Conservation (phyloP, 2,888 invertebrate genomes). For the Monochamus alternatus region DNA sequence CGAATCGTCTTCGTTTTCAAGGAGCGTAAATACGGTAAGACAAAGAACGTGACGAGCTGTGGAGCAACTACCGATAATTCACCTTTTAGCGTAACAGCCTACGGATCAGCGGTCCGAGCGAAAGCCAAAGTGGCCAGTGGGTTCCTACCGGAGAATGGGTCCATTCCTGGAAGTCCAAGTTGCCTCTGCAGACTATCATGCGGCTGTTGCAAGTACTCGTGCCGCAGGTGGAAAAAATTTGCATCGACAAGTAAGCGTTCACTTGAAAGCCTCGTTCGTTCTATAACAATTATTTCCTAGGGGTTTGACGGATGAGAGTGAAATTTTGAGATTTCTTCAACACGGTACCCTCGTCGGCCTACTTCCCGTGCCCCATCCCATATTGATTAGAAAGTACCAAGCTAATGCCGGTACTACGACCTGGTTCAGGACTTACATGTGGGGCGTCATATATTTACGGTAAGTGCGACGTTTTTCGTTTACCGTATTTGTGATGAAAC, state of each 20-base stretch:
- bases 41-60: neutral
- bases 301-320: conserved; percentile 98
- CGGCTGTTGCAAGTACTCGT: conserved; percentile 97
- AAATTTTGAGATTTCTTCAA: conserved; percentile 98
- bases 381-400: conserved; percentile 98
- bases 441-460: conserved; percentile 99
- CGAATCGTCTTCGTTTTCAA: conserved; percentile 52
- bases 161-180: conserved; percentile 94
- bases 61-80: neutral
- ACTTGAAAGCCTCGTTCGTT: neutral
- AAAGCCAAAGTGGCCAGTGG: conserved; percentile 75
- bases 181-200: conserved; percentile 99
- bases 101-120: conserved; percentile 72
- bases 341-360: conserved; percentile 98
- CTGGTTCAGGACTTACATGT: conserved; percentile 99
- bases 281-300: conserved; percentile 72
- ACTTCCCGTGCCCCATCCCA: conserved; percentile 98
- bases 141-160: conserved; percentile 98
- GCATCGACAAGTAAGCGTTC: conserved; percentile 92
- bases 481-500: neutral
- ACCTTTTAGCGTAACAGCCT: conserved; percentile 76
- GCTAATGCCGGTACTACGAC: conserved; percentile 98
- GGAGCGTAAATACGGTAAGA: conserved; percentile 67
- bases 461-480: conserved; percentile 64
- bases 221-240: conserved; percentile 99